These are phyloP conservation scores for Atrina japonica DNA, from an alignment of 2,888 invertebrate species.

Conservation along the genomic window DNA sequence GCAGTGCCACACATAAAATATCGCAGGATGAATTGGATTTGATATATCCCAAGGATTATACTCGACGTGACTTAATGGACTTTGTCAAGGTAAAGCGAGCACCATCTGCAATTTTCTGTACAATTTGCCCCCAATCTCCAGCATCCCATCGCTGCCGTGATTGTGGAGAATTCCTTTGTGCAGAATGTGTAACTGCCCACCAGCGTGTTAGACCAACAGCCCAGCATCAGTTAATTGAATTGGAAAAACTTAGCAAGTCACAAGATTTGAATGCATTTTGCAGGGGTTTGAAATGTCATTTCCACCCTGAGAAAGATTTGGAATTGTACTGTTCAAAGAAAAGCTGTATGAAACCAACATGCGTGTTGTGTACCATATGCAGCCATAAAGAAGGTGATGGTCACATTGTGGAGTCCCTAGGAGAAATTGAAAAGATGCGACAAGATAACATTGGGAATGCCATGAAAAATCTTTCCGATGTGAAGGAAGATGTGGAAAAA, in stretches of 20 bases:
- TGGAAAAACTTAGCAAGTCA: conserved; percentile 31
- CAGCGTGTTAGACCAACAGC: conserved; percentile 20
- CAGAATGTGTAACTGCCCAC: conserved; percentile 32
- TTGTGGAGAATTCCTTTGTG: conserved; percentile 36
- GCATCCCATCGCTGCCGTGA: conserved; percentile 36
- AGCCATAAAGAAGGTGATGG: conserved; percentile 18
- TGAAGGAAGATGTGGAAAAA: conserved; percentile 5
- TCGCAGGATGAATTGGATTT: background rate
- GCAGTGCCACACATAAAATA: conserved; percentile 19
- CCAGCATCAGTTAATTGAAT: conserved; percentile 18
- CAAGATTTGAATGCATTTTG: conserved; percentile 27
- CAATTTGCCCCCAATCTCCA: conserved; percentile 13
- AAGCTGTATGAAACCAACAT: conserved; percentile 39
- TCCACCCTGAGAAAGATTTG: conserved; percentile 20
- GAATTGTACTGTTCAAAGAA: conserved; percentile 38
- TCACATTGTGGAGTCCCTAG: conserved; percentile 18
- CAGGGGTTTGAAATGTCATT: conserved; percentile 23
- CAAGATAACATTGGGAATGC: conserved; percentile 13
- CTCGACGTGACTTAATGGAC: conserved; percentile 41
- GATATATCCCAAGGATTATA: conserved; percentile 30
- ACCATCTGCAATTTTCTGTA: conserved; percentile 31
- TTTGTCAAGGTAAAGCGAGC: conserved; percentile 41
- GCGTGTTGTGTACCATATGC: conserved; percentile 40
- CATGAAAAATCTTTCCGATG: conserved; percentile 11
- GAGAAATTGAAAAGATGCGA: background rate